A percentile compares a stretch with the other conserved stretches of the same genome.
Evolutionary conservation across 2,797 vertebrate genomes (phyloP).

Genomic region (Trichosurus vulpecula): DNA sequence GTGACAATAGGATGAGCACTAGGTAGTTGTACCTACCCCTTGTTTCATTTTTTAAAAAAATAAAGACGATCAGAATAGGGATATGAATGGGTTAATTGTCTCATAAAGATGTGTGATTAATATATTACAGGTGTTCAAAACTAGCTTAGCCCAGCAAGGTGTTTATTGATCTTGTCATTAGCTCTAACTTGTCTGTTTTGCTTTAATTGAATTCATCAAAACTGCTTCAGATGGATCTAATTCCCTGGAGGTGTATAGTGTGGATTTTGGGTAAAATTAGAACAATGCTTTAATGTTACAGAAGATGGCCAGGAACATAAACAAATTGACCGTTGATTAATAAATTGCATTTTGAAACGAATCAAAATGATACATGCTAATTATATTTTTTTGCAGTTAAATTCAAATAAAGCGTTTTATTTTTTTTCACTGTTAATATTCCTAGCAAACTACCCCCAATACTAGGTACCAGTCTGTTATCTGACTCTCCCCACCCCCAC

Average conservation of each 20-base stretch:
- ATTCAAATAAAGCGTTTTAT: slow-evolving; percentile 65
- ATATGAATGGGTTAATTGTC: slow-evolving; percentile 50
- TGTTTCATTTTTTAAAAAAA: slow-evolving; percentile 43
- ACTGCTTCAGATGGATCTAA: slow-evolving; percentile 55
- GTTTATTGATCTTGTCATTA: slow-evolving; percentile 70
- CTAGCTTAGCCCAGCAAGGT: slow-evolving; percentile 59
- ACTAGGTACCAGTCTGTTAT: slow-evolving; percentile 1
- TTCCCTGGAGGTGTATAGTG: slow-evolving; percentile 62
- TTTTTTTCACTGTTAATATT: slow-evolving; percentile 61
- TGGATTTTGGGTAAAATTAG: slow-evolving; percentile 64
- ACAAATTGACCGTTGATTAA: slow-evolving; percentile 69
- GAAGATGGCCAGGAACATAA: slow-evolving; percentile 51
- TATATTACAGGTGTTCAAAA: slow-evolving; percentile 67
- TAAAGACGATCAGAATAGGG: slow-evolving; percentile 2
- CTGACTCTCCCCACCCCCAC: not conserved
- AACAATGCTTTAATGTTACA: slow-evolving; percentile 46
- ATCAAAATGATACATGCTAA: slow-evolving; percentile 68
- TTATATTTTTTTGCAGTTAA: slow-evolving; percentile 70
- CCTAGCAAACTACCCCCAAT: slow-evolving; percentile 54
- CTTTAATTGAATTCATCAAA: slow-evolving; percentile 75
- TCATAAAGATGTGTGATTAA: slow-evolving; percentile 60
- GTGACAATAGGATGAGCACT: slow-evolving; percentile 8
- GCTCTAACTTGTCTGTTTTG: slow-evolving; percentile 58
- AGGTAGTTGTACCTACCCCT: slow-evolving; percentile 16
- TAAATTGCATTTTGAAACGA: slow-evolving; percentile 53